Percentiles rank a stretch among this genome's conserved stretches.
These are phyloP conservation scores for Magallana ariakensis DNA, from an alignment of 1,140 invertebrate species.

Conservation along the genomic window DNA sequence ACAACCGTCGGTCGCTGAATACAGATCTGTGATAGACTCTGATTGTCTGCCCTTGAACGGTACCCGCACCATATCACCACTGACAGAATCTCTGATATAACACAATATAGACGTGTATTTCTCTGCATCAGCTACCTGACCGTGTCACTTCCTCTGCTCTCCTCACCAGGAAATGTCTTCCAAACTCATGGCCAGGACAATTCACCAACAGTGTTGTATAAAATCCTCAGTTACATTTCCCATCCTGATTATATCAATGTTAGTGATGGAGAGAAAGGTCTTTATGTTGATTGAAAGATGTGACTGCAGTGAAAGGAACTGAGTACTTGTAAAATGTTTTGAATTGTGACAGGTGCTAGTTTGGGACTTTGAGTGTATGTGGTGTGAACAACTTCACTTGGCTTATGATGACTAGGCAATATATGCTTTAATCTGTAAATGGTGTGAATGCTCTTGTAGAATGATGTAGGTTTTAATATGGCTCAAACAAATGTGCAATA, in stretches of 20 bases:
- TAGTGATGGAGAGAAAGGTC: too few species aligned
- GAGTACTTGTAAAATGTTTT: too few species aligned
- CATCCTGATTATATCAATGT: too few species aligned
- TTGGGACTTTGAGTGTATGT: too few species aligned
- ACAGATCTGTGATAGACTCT: conserved; percentile 26
- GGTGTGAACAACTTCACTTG: too few species aligned
- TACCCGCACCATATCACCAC: background rate
- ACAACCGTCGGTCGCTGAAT: conserved; percentile 17
- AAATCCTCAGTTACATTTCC: too few species aligned
- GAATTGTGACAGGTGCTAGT: too few species aligned
- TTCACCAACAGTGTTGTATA: too few species aligned
- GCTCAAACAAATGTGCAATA: conserved; percentile 34
- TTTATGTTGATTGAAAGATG: too few species aligned
- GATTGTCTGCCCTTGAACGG: conserved; percentile 8
- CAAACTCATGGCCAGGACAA: background rate
- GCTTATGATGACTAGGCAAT: too few species aligned
- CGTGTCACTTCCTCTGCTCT: background rate
- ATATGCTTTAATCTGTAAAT: background rate
- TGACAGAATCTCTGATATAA: background rate
- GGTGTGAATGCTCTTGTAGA: background rate
- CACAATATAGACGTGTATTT: background rate
- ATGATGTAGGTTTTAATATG: background rate
- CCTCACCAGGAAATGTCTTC: background rate
- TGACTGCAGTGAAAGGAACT: too few species aligned
- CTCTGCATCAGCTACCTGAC: background rate